Percentiles rank a stretch among this genome's conserved stretches.
Evolutionary conservation across 2,888 invertebrate species (phyloP).

Genomic region (Palloptera scutellata): DNA sequence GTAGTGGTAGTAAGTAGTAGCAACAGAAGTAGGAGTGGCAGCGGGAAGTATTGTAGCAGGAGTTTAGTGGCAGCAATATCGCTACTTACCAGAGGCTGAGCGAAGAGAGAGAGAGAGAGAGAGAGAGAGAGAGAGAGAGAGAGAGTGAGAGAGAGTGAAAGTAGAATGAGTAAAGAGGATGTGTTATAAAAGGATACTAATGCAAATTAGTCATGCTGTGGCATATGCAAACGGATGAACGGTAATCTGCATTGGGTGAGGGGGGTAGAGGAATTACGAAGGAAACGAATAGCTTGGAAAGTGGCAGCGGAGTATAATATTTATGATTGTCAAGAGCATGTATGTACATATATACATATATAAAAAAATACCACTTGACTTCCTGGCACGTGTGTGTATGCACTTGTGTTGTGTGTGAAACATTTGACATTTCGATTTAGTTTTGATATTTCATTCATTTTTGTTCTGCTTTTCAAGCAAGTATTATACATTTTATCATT

Average conservation of each 20-base stretch:
- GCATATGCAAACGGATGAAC: conserved; percentile 14
- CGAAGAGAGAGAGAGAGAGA: neutral
- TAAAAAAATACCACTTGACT: conserved; percentile 50
- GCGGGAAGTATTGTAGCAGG: neutral
- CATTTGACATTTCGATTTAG: conserved; percentile 11
- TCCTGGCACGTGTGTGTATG: conserved; percentile 52
- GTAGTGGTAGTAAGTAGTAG: neutral
- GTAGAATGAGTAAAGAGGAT: conserved; percentile 10
- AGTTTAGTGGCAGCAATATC: neutral
- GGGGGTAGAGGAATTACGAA: no score
- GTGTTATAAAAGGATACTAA: conserved; percentile 43
- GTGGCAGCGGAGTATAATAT: conserved; percentile 12
- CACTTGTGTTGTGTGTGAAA: neutral
- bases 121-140: neutral
- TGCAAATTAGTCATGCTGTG: conserved; percentile 51
- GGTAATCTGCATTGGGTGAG: conserved; percentile 36
- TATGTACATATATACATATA: conserved; percentile 14
- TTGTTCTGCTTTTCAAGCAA: neutral
- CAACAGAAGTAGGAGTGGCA: conserved; percentile 11
- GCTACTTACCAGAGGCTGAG: conserved; percentile 12
- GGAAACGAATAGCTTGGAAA: neutral
- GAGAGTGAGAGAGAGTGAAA: conserved; percentile 10
- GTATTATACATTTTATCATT: neutral
- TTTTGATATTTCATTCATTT: neutral
- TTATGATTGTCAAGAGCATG: conserved; percentile 4